These are phyloP conservation scores for Neogale vison DNA, from an alignment of 2,113 vertebrate species.

Conservation along the genomic window DNA sequence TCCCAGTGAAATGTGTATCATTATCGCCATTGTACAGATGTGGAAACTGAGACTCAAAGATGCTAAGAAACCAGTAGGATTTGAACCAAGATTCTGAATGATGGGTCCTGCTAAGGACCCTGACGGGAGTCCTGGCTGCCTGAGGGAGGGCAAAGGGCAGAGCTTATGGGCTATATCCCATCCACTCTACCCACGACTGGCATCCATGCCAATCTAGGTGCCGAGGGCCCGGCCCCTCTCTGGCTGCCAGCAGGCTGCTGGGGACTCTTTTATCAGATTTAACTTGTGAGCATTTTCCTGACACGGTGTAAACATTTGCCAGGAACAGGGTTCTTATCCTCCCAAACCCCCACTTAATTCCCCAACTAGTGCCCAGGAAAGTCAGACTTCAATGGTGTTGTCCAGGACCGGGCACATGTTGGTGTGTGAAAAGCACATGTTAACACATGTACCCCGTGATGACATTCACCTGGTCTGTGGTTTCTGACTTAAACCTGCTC, in stretches of 20 bases:
- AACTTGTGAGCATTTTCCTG: background rate
- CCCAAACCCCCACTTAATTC: background rate
- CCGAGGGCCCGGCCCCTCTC: background rate
- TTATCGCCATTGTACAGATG: background rate
- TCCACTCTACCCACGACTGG: background rate
- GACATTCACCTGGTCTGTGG: background rate
- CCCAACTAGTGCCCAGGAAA: background rate
- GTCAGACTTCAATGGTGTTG: accelerated
- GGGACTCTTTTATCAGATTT: background rate
- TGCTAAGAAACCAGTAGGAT: background rate
- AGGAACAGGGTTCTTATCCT: conserved; percentile 27
- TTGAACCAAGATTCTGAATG: background rate
- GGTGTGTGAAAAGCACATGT: background rate
- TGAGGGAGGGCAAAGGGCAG: background rate
- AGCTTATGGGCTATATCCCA: background rate
- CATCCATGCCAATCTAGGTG: background rate
- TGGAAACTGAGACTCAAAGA: background rate
- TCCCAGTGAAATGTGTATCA: background rate
- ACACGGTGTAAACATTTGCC: background rate
- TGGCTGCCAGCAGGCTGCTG: background rate
- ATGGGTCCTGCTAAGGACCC: background rate
- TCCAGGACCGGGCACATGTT: background rate
- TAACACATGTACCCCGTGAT: accelerated
- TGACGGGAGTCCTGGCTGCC: background rate
- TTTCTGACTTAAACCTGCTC: background rate